Base-by-base conservation (phyloP, 2,797 vertebrate genomes). In the Linurgus olivaceus region DNA sequence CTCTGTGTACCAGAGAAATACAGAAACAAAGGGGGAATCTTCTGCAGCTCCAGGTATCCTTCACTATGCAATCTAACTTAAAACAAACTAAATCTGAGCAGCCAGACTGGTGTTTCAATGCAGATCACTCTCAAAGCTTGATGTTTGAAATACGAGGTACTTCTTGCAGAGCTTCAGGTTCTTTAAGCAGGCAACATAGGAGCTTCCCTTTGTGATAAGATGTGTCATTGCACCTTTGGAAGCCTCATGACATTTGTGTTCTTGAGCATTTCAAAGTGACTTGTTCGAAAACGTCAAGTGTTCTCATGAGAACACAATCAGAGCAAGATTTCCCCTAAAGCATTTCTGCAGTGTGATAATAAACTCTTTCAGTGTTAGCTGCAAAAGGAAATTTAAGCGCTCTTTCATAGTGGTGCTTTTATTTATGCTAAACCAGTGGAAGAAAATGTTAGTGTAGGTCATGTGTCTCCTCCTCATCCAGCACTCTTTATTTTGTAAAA, bases 351-450 rank as follows among this genome's bases (percentile, higher is more conserved):
- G 33, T 14, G 35, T 59, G 44, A 82, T 92, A 90, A 77, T 92
- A 89, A 92, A 94, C 51, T 82, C 74, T 89, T 91, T 94, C 92
- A 90, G 15, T 85, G 57, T 82, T 86, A 91, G 68, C 80, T 93
- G 81, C 77, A 96, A 77, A 94, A 75, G 17, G 59, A 82, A 51
- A 91, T 91, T 94, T 45, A 93, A 86, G 62, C 33, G 16, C 48
- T 52, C 63, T 92, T 92, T 93, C 83, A 89, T 57, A 90, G 63
- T 66, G 19, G 61, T 77, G 50, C 74, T 95, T 92, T 93, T 89
- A 90, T 77, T 84, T 76, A 77, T 21, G 10, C 78, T 89, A 80
- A 92, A 82, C 21, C 17, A 45, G 40, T 38, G 62, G 78, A 88
- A 84, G 66, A 86, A 91, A 94, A 89, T 77, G 83, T 73, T 95